phyloP scores from a whole-genome alignment of 2,888 invertebrate genomes.

The Torymus auratus region DNA sequence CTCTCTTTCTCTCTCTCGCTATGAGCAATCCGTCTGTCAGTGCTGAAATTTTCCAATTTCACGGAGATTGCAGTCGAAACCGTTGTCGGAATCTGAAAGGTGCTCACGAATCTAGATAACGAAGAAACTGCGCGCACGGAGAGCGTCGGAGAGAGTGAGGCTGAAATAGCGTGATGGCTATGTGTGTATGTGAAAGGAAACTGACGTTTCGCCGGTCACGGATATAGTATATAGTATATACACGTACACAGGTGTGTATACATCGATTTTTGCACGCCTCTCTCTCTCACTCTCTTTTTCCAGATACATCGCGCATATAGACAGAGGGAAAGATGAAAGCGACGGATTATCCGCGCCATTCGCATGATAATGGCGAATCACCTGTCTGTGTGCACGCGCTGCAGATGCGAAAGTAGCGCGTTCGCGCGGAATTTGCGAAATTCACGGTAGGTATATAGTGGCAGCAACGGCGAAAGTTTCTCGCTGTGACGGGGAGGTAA shows the following conservation, averaged over 20 bases:
- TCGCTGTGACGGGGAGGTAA: neutral
- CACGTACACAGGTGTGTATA: neutral
- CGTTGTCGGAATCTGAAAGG: slow-evolving; percentile 44
- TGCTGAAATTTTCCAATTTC: slow-evolving; percentile 58
- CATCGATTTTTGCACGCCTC: neutral
- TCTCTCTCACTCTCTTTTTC: neutral
- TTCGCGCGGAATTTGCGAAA: too few relatives aligned
- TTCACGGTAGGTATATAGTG: too few relatives aligned
- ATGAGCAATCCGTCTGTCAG: slow-evolving; percentile 54
- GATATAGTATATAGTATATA: slow-evolving; percentile 26
- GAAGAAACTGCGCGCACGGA: slow-evolving; percentile 30
- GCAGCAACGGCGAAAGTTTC: neutral
- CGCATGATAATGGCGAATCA: too few relatives aligned
- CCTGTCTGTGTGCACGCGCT: too few relatives aligned
- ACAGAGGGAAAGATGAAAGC: too few relatives aligned
- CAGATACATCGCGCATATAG: too few relatives aligned
- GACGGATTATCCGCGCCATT: too few relatives aligned
- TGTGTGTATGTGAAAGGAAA: slow-evolving; percentile 5
- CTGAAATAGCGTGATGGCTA: too few relatives aligned
- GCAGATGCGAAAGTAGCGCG: too few relatives aligned
- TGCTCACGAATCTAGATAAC: slow-evolving; percentile 50
- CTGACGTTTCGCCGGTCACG: slow-evolving; percentile 20
- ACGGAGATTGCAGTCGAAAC: slow-evolving; percentile 54
- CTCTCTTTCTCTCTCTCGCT: neutral
- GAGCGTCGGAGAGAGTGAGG: slow-evolving; percentile 14